Evolutionary conservation across 2,888 invertebrate species (phyloP), one percentile per base, ranked within the genome.

Genomic region (Tetrapedia diversipes): DNA sequence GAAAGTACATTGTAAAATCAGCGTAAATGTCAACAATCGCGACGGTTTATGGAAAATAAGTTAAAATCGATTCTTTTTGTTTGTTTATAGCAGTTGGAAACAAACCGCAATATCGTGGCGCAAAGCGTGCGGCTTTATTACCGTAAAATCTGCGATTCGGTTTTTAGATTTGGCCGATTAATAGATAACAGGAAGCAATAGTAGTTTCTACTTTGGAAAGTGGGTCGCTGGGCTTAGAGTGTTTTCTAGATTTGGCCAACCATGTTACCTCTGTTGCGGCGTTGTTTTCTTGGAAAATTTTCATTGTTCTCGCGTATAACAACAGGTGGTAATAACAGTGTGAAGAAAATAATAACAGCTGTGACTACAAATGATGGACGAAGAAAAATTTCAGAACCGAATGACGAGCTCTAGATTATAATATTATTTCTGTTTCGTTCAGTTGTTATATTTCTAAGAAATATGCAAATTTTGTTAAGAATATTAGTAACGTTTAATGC

Each of bases 131-230:
- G 11, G 29, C 24, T 57, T 27, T 63, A 45, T 74, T 57, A 14
- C 7, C 19, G 41, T 14, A 39, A 47, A 19, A 39, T 71, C 24
- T 10, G 22, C 37, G 19, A 60, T 54, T 45, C 37, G 7, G n/a
- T 53, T 43, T 39, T 71, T 60, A 32, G 41, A 22, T 32, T 39
- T 19, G n/a, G 10, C 32, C n/a, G 39, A 61, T 47, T 51, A 63
- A 63, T 57, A 51, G 32, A 57, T 57, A 51, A 37, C 54, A 49
- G 72, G 56, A 73, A 63, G 73, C 19, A 24, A 57, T 32, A 14
- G 7, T n/a, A 57, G 73, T 74, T 74, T 74, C 73, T 73, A 74
- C 29, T 72, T 74, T 57, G 41, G 73, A 74, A 74, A 74, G 73
- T 73, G 56, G 74, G 49, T 63, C 74, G 39, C 10, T 2, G 45